Conservation (phyloP, 2,113 vertebrate species). For the Terrapene triunguis region DNA sequence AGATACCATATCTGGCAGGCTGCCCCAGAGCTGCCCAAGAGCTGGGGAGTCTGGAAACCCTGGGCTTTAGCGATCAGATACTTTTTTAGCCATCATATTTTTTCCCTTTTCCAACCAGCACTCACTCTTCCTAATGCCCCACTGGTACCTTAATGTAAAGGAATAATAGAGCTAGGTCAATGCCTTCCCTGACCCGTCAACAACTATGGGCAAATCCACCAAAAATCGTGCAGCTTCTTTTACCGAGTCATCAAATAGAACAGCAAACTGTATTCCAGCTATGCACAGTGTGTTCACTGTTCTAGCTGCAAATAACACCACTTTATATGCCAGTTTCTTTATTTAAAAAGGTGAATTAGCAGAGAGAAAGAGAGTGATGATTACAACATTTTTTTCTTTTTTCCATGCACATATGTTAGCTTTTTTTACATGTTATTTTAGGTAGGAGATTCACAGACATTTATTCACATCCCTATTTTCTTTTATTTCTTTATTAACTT, state of each 20-base stretch:
- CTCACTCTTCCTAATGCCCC: background rate
- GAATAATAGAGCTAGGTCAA: background rate
- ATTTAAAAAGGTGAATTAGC: background rate
- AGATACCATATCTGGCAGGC: background rate
- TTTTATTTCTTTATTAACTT: background rate
- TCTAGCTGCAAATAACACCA: background rate
- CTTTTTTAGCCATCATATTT: background rate
- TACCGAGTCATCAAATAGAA: background rate
- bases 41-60: background rate
- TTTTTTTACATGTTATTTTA: background rate
- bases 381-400: background rate
- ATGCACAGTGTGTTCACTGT: background rate
- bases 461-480: background rate
- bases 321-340: background rate
- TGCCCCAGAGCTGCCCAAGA: background rate
- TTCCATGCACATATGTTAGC: background rate
- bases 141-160: background rate
- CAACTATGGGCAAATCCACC: background rate
- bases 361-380: background rate
- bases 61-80: background rate
- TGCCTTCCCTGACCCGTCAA: rapidly evolving
- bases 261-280: background rate
- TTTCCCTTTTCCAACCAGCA: background rate
- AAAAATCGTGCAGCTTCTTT: background rate
- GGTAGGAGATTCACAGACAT: slow-evolving; percentile 17